Evolutionary conservation across 2,797 vertebrate genomes (phyloP).

Genomic region (Gymnocypris eckloni): DNA sequence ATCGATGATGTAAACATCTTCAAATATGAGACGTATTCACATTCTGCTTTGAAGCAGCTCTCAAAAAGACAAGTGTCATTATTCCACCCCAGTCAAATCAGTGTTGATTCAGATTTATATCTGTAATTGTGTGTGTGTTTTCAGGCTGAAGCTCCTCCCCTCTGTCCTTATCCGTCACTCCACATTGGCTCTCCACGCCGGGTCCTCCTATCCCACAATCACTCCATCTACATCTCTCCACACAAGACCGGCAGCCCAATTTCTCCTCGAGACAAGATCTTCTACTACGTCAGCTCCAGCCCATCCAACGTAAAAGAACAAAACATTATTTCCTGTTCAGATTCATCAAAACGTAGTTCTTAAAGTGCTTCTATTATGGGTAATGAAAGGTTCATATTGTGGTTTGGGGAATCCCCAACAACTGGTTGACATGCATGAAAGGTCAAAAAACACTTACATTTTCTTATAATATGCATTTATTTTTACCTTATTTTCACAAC

Average conservation of each 20-base stretch:
- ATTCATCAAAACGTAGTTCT: not conserved
- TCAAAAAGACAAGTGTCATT: not conserved
- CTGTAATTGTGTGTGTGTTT: not conserved
- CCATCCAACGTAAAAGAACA: constrained; percentile 85
- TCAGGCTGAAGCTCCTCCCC: constrained; percentile 80
- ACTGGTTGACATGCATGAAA: no score
- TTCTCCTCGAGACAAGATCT: constrained; percentile 85
- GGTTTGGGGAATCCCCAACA: no score
- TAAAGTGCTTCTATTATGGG: no score
- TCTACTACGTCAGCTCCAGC: constrained; percentile 92
- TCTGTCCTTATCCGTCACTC: constrained; percentile 87
- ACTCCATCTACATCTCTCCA: constrained; percentile 90
- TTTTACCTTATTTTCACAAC: no score
- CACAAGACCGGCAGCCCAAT: constrained; percentile 80
- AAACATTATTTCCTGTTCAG: not conserved
- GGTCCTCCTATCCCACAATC: constrained; percentile 88
- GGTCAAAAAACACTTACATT: no score
- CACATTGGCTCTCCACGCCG: constrained; percentile 86
- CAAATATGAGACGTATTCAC: no score
- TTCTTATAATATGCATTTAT: no score
- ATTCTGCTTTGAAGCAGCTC: not conserved
- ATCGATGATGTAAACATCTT: not conserved
- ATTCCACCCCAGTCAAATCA: not conserved
- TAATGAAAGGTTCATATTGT: no score
- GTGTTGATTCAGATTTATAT: not conserved